A percentile compares a stretch with the other conserved stretches of the same genome.
phyloP scores from a whole-genome alignment of 1,140 invertebrate species.

The Eciton burchellii region DNA sequence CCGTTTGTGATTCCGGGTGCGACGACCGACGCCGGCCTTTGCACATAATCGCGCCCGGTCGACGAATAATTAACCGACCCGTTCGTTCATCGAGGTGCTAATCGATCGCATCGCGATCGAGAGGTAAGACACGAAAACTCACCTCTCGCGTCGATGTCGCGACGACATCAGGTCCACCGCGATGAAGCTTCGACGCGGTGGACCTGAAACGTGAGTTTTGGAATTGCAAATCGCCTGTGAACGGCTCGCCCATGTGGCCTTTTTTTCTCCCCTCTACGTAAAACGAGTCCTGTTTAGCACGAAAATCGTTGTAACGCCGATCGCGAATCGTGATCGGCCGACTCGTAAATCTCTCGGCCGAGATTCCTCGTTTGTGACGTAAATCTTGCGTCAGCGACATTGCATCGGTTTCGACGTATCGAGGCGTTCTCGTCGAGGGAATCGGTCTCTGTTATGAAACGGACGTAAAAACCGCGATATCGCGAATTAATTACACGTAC shows the following conservation, averaged over 20 bases:
- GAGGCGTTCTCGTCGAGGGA: neutral
- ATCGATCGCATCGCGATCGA: constrained; percentile 48
- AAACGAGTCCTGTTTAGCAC: constrained; percentile 44
- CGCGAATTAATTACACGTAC: no score
- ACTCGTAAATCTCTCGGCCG: neutral
- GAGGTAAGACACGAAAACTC: constrained; percentile 20
- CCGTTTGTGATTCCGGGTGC: constrained; percentile 61
- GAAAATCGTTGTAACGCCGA: constrained; percentile 7
- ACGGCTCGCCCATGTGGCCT: neutral
- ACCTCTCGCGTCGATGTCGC: constrained; percentile 45
- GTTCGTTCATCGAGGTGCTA: constrained; percentile 44
- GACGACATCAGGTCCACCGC: no score
- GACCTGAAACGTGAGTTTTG: constrained; percentile 15
- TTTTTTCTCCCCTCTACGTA: neutral
- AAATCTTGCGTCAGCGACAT: neutral
- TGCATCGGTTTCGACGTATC: no score
- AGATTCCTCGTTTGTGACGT: neutral
- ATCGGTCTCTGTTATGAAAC: neutral
- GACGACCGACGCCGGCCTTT: constrained; percentile 59
- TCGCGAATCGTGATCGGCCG: neutral
- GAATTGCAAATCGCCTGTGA: constrained; percentile 50
- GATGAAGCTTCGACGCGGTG: constrained; percentile 29
- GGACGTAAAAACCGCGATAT: no score
- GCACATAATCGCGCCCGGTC: constrained; percentile 61
- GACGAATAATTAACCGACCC: constrained; percentile 41